phyloP scores from a whole-genome alignment of 2,797 vertebrate species.

The Gobionotothen gibberifrons region DNA sequence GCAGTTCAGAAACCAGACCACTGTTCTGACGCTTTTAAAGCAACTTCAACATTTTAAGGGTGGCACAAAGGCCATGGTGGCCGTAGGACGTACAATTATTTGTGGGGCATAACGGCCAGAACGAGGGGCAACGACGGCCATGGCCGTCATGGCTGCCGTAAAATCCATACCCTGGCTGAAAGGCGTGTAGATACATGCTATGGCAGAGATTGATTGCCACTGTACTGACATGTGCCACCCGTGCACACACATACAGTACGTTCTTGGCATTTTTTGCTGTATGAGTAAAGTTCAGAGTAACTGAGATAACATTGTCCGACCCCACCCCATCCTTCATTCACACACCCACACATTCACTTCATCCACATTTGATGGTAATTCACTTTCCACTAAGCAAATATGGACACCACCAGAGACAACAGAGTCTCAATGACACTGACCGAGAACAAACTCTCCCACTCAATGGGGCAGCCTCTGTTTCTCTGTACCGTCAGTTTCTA shows the following conservation, averaged over 20 bases:
- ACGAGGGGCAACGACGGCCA: too few species aligned
- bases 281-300: constrained; percentile 45
- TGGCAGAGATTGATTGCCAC: background rate
- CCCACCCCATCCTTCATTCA: constrained; percentile 7
- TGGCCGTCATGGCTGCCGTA: too few species aligned
- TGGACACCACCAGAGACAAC: background rate
- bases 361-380: background rate
- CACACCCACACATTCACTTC: constrained; percentile 20
- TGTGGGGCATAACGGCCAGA: too few species aligned
- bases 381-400: background rate
- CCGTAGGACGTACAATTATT: too few species aligned
- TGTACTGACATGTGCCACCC: background rate
- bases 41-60: too few species aligned
- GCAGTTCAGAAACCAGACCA: too few species aligned
- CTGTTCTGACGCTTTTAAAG: too few species aligned
- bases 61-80: too few species aligned
- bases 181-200: background rate
- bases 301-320: constrained; percentile 54
- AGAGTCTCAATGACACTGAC: background rate
- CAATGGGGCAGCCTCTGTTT: background rate
- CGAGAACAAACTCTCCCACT: background rate
- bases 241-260: constrained; percentile 1
- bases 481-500: background rate
- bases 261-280: constrained; percentile 55
- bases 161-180: too few species aligned